Conservation (phyloP, 2,888 invertebrate genomes). For the Yponomeuta evonymella region DNA sequence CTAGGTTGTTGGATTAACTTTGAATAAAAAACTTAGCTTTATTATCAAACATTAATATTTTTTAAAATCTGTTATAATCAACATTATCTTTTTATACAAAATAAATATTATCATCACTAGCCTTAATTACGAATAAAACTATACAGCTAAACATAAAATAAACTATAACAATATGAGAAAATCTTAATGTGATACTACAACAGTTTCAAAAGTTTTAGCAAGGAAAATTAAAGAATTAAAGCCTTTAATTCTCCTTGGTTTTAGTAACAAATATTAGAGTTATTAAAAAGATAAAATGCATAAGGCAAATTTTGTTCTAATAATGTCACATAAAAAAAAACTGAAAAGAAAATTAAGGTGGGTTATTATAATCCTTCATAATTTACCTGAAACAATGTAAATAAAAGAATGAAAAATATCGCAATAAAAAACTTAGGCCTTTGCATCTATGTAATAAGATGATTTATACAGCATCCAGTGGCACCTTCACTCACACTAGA, state of each 20-base stretch:
- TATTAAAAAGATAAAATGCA: too few relatives aligned
- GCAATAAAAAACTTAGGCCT: too few relatives aligned
- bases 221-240: too few relatives aligned
- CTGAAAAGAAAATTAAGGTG: neutral
- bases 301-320: neutral
- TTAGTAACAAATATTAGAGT: neutral
- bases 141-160: constrained; percentile 4
- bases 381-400: constrained; percentile 13
- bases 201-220: neutral
- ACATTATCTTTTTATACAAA: neutral
- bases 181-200: neutral
- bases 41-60: neutral
- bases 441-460: too few relatives aligned
- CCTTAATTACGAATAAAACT: constrained; percentile 40
- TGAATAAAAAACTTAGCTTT: neutral
- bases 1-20: too few relatives aligned
- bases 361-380: neutral
- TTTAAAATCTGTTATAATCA: neutral
- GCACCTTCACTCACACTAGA: too few relatives aligned
- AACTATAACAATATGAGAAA: neutral
- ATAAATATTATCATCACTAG: constrained; percentile 45
- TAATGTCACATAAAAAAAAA: neutral
- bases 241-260: neutral
- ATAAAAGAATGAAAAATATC: constrained; percentile 7
- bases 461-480: too few relatives aligned